These are phyloP conservation scores for Sinella curviseta DNA, from an alignment of 1,140 invertebrate genomes.

Conservation along the genomic window DNA sequence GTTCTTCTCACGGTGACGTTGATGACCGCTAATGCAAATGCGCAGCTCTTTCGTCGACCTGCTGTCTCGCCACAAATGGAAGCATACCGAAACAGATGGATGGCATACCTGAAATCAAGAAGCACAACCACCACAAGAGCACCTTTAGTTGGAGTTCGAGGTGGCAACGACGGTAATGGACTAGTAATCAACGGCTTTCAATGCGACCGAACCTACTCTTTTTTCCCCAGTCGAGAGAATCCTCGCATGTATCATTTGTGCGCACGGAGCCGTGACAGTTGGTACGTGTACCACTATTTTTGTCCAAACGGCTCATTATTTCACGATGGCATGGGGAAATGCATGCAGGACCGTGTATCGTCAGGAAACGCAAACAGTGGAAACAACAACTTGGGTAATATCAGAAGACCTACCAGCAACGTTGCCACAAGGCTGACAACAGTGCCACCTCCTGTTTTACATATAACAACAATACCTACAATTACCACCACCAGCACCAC, in stretches of 20 bases:
- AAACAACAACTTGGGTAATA: no score
- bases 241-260: conserved; percentile 11
- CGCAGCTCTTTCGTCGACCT: not conserved
- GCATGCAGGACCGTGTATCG: not conserved
- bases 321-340: not conserved
- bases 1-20: no score
- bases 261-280: conserved; percentile 4
- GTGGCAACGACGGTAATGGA: not conserved
- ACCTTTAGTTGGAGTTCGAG: not conserved
- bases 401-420: not conserved
- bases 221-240: not conserved
- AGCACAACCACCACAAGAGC: not conserved
- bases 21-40: no score
- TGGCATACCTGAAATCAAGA: not conserved
- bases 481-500: no score
- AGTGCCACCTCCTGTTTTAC: not conserved
- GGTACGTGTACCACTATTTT: conserved; percentile 9
- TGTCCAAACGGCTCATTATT: not conserved
- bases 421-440: not conserved
- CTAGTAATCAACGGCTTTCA: not conserved
- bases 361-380: not conserved
- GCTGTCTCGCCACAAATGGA: not conserved
- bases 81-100: not conserved
- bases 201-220: not conserved
- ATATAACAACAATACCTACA: not conserved